Percentiles rank a stretch among this genome's conserved stretches.
phyloP scores from a whole-genome alignment of 2,113 vertebrate species.

The Zootoca vivipara region DNA sequence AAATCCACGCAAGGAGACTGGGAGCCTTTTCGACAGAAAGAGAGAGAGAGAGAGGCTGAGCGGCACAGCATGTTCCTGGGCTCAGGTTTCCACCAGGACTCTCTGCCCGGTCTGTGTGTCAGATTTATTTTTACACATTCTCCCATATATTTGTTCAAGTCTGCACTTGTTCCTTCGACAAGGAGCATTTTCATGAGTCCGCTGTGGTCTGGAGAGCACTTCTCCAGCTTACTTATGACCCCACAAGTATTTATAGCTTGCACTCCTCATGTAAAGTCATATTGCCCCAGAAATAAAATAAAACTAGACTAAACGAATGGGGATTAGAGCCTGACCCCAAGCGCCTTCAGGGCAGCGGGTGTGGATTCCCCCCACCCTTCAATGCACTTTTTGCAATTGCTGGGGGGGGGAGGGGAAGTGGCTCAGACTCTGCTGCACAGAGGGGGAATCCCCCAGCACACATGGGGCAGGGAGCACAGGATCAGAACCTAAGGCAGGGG shows the following conservation, averaged over 20 bases:
- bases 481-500: too few species aligned
- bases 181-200: neutral
- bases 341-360: too few species aligned
- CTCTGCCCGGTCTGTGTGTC: neutral
- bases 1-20: neutral
- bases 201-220: neutral
- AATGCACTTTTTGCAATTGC: too few species aligned
- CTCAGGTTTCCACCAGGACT: neutral
- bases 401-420: too few species aligned
- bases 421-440: too few species aligned
- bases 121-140: slow-evolving; percentile 19
- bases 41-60: neutral
- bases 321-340: neutral
- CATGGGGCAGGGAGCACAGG: too few species aligned
- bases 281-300: neutral
- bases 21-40: neutral
- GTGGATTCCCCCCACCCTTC: too few species aligned
- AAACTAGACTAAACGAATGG: neutral
- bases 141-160: neutral
- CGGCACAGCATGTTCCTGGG: slow-evolving; percentile 12
- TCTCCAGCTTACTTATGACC: neutral
- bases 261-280: neutral
- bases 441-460: too few species aligned
- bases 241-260: neutral
- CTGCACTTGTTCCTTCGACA: neutral